These are phyloP conservation scores for Melieria picta DNA, from an alignment of 2,888 invertebrate species.

Conservation along the genomic window DNA sequence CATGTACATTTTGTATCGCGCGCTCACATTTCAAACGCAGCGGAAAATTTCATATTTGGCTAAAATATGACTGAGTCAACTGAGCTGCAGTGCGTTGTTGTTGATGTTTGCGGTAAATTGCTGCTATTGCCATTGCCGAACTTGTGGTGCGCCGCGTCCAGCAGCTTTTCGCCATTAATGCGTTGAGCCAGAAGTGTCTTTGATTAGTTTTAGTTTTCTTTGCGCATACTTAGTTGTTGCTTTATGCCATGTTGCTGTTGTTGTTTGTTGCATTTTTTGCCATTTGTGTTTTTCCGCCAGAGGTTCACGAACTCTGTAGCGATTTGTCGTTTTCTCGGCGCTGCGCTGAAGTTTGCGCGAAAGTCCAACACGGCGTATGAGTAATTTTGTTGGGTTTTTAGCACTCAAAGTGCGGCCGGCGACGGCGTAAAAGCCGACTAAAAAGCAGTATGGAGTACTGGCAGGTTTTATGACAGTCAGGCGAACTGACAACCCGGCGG, in stretches of 20 bases:
- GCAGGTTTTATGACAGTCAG: too few relatives aligned
- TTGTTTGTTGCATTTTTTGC: slow-evolving; percentile 18
- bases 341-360: slow-evolving; percentile 45
- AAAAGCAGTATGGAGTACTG: too few relatives aligned
- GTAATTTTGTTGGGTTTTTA: slow-evolving; percentile 40
- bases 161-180: background rate
- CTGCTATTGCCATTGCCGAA: slow-evolving; percentile 43
- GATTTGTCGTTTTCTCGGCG: background rate
- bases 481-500: too few relatives aligned
- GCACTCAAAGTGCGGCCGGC: too few relatives aligned
- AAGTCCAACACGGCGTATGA: slow-evolving; percentile 55
- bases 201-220: slow-evolving; percentile 20
- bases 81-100: too few relatives aligned
- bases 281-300: slow-evolving; percentile 2
- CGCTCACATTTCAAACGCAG: too few relatives aligned
- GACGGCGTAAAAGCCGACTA: too few relatives aligned
- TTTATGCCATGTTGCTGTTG: slow-evolving; percentile 19
- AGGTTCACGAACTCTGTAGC: slow-evolving; percentile 24
- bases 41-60: too few relatives aligned
- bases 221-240: slow-evolving; percentile 14
- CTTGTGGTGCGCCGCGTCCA: slow-evolving; percentile 25
- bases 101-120: too few relatives aligned
- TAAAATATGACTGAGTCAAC: too few relatives aligned
- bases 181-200: slow-evolving; percentile 3
- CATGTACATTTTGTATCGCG: too few relatives aligned